Percentiles rank a stretch among this genome's conserved stretches.
Conservation (phyloP, 2,113 vertebrate species). For the Halichoeres trimaculatus region DNA sequence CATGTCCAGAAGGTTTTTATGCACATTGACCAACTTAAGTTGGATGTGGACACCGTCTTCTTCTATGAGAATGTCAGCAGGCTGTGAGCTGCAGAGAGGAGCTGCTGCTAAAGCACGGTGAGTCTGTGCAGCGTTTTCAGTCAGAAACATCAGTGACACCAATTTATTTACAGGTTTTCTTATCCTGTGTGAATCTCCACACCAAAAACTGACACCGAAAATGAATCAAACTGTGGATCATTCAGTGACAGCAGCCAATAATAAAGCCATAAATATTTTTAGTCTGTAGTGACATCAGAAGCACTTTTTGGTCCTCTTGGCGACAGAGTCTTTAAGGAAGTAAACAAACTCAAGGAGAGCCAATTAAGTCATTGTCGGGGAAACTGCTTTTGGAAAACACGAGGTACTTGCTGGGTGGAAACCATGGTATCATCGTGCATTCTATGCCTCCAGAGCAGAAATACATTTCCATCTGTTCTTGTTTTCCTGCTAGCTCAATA, state of each 20-base stretch:
- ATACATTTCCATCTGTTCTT: constrained; percentile 29
- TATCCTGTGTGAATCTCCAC: no score
- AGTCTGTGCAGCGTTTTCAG: no score
- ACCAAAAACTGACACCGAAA: no score
- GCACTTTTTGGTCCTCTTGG: not conserved
- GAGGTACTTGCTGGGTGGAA: constrained; percentile 1
- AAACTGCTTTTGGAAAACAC: constrained; percentile 8
- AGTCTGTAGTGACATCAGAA: constrained; percentile 13
- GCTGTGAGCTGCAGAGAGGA: no score
- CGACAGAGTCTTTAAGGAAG: constrained; percentile 28
- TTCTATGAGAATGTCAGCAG: no score
- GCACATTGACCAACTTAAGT: no score
- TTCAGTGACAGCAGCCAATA: not conserved
- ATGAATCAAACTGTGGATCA: not conserved
- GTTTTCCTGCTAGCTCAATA: constrained; percentile 2
- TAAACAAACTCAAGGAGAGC: constrained; percentile 28
- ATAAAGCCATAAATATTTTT: not conserved
- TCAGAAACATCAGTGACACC: no score
- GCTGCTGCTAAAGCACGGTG: no score
- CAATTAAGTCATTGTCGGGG: not conserved
- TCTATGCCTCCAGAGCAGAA: constrained; percentile 2
- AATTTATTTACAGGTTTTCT: no score
- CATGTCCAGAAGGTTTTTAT: no score
- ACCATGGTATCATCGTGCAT: not conserved
- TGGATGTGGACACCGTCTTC: no score